Evolutionary conservation across 2,888 invertebrate genomes (phyloP), one percentile per base, ranked within the genome.

Genomic region (Hipparchia semele): DNA sequence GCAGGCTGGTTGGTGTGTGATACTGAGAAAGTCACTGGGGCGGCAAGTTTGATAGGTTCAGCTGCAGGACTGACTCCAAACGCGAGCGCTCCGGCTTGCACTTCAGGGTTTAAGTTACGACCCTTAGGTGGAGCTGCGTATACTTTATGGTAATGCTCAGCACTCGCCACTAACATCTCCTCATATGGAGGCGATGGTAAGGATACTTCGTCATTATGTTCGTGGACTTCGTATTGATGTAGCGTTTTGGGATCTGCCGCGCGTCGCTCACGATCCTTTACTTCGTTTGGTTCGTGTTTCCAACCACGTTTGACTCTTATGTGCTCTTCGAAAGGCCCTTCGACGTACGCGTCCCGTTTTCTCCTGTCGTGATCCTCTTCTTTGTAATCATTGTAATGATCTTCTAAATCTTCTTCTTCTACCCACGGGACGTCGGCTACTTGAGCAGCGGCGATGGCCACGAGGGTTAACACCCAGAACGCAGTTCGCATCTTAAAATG

Each of bases 171-270:
- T 67, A 92, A 76, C 92, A 93, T 91, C 79, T 92, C 89, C 73
- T 93, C 92, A 79, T 90, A 92, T 0, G 91, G 89, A 1, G 88
- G 88, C 2, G 87, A 85, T 0, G 83, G 85, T 74, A 74, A 84
- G 75, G 75, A 82, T 75, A 7, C 80, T 6, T 90, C 93, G 51
- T 90, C 91, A 0, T 84, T 86, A 49, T 83, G 78, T 80, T 94
- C 93, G 73, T 92, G 87, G 0, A 94, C 93, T 79, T 94, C 91
- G 73, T 93, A 93, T 70, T 91, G 92, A 70, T 91, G 92, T 6
- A 89, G 88, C 2, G 79, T 80, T 46, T 90, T 79, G 8, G 82
- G 81, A 72, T 87, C 85, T 0, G 56, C 49, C n/a, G 73, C 65
- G 7, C 73, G 66, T 39, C 56, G 69, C 46, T 33, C 59, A 12